Base-by-base conservation (phyloP, 2,888 invertebrate species). In the Clostera curtula region DNA sequence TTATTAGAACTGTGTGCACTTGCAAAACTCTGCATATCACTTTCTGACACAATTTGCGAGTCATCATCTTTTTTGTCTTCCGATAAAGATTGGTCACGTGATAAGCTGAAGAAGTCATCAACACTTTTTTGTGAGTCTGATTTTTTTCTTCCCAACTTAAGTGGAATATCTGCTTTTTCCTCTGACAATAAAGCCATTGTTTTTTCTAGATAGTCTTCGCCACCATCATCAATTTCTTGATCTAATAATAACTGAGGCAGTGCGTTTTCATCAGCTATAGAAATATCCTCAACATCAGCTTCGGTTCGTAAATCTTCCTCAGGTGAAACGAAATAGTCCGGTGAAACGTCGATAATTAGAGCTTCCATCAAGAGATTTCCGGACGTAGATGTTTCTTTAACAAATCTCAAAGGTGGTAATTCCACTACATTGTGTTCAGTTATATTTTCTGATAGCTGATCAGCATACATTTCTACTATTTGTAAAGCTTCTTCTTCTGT, bases 401-500 rank as follows among this genome's bases (percentile, higher is more conserved):
- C 90, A 66, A 96, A 96, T 36, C 95, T 85, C 49, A 96, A 74
- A 2, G 95, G 95, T 12, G 96, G 96, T 9, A 96, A 70, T 62
- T 95, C 95, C 1, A 95, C 90, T 2, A 95, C 87, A 61, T 93
- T 94, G 48, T 94, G 93, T 66, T 93, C 94, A 58, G 87, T 75
- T 25, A 95, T 90, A 59, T 95, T 92, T 74, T 96, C 95, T 1
- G 95, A 95, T 31, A 95, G 85, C 69, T 96, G 95, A 62, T 96
- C 95, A 0, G 96, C 96, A 57, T 95, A 96, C 94, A 96, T 95
- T 85, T 96, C 95, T 0, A 95, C 92, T 50, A 96, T 94, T 75
- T 95, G 93, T 15, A 95, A 82, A 0, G 95, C 96, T 77, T 96
- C 95, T 67, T 95, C 94, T 70, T 96, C 95, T 0, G 95, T 96